Conservation (phyloP, 2,113 vertebrate genomes). For the Pelobates fuscus region DNA sequence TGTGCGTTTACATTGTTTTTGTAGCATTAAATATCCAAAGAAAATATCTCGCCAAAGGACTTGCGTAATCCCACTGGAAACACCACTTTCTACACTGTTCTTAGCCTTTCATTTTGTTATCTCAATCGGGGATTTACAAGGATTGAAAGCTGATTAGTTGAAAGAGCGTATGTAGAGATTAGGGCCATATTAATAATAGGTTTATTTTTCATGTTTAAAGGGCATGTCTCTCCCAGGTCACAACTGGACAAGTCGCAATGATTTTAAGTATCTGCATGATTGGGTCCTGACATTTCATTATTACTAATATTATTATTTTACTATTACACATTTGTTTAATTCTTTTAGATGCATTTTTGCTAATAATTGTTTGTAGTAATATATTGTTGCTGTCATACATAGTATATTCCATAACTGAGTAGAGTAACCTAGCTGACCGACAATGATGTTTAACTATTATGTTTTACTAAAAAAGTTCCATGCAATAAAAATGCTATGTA, state of each 20-base stretch:
- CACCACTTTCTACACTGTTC: constrained; percentile 61
- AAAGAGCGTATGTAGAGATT: constrained; percentile 79
- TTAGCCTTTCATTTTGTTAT: constrained; percentile 82
- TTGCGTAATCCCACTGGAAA: constrained; percentile 56
- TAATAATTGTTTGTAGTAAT: no score
- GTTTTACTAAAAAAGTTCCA: no score
- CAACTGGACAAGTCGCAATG: background rate
- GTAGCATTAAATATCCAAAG: constrained; percentile 51
- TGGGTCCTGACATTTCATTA: no score
- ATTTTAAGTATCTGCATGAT: no score
- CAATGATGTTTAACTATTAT: no score
- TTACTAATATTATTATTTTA: no score
- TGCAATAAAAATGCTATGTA: no score
- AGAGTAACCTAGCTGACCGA: no score
- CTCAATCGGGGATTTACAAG: constrained; percentile 80
- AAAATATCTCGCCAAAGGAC: constrained; percentile 57
- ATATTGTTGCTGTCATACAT: no score
- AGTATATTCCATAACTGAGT: no score
- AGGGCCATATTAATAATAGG: constrained; percentile 80
- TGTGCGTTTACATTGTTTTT: constrained; percentile 11
- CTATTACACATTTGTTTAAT: no score
- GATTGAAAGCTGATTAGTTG: constrained; percentile 86
- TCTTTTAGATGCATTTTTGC: no score
- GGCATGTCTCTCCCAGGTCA: constrained; percentile 7
- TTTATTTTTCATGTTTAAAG: constrained; percentile 72